Conservation (phyloP, 1,140 invertebrate genomes). For the Aphelenchoides fujianensis region DNA sequence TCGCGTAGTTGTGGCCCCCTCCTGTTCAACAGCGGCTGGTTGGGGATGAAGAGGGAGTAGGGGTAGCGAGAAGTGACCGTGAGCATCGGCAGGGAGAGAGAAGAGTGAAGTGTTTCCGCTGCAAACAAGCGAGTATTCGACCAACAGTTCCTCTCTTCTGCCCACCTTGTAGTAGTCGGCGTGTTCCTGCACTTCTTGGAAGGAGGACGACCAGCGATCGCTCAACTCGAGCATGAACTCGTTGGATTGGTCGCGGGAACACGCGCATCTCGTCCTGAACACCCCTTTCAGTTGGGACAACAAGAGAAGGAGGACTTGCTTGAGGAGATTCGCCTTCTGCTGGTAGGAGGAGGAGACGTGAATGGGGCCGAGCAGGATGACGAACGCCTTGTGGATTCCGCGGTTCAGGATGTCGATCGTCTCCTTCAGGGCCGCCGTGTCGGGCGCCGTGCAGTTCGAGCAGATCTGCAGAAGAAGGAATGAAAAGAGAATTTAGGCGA, state of each 20-base stretch:
- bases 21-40: slow-evolving; percentile 46
- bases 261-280: slow-evolving; percentile 46
- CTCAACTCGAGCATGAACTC: slow-evolving; percentile 47
- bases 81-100: slow-evolving; percentile 55
- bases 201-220: slow-evolving; percentile 39
- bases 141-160: slow-evolving; percentile 21
- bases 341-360: slow-evolving; percentile 53
- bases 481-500: neutral
- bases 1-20: slow-evolving; percentile 55
- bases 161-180: slow-evolving; percentile 40
- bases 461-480: slow-evolving; percentile 46
- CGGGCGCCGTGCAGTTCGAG: slow-evolving; percentile 42
- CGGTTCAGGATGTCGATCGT: slow-evolving; percentile 56
- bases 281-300: too few relatives aligned
- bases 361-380: slow-evolving; percentile 55
- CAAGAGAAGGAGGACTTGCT: too few relatives aligned
- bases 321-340: slow-evolving; percentile 52
- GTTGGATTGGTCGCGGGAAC: slow-evolving; percentile 45
- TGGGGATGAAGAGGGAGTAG: slow-evolving; percentile 51
- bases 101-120: slow-evolving; percentile 56
- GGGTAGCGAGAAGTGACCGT: slow-evolving; percentile 60
- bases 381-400: slow-evolving; percentile 58
- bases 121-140: slow-evolving; percentile 23
- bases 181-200: slow-evolving; percentile 47
- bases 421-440: slow-evolving; percentile 46